Base-by-base conservation (phyloP, 1,140 invertebrate genomes). In the Drosophila aff. region DNA sequence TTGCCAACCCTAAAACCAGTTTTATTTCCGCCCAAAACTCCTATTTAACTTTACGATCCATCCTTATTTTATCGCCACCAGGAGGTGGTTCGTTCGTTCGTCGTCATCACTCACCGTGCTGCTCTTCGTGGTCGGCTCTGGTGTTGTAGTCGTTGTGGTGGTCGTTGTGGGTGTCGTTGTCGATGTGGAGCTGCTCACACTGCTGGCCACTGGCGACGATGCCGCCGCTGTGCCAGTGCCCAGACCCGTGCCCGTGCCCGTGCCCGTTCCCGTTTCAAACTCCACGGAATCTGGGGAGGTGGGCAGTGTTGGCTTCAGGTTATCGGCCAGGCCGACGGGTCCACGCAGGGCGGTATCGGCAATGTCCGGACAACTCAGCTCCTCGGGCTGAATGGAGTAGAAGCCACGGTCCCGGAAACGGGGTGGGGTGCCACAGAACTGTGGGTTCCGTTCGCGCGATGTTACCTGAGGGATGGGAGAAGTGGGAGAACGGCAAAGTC, bases 361-460 rank as follows among this genome's bases (percentile, higher is more conserved):
- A 26, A 85, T 81, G 41, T 92, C 87, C 23, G 90, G 79, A 79
- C 95, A 96, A 36, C 93, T 93, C 23, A 96, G 92, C 91, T 96
- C 97, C 81, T 96, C 96, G 0, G 96, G 95, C 92, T 96, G 95
- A 71, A 98, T 97, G 80, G 96, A 97, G 86, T 98, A 97, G 93
- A 98, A 98, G 55, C 95, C 97, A 49, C 96, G 94, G 61, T 97
- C 96, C 44, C 96, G 94, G 72, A 98, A 95, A 65, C 95, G 94
- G 1, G 95, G 93, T 4, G 98, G 98, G 77, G 95, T 96, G 10
- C 97, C 97, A 85, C 98, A 99, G 93, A 98, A 98, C 93, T 98
- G 97, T 15, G 97, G 97, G 93, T 97, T 98, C 83, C 97, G 94
- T 93, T 99, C 98, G 43, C 98, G 94, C 74, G 97, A 97, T 3